Evolutionary conservation across 2,113 vertebrate genomes (phyloP), one percentile per base, ranked within the genome.

Genomic region (Dipodomys stephensi): DNA sequence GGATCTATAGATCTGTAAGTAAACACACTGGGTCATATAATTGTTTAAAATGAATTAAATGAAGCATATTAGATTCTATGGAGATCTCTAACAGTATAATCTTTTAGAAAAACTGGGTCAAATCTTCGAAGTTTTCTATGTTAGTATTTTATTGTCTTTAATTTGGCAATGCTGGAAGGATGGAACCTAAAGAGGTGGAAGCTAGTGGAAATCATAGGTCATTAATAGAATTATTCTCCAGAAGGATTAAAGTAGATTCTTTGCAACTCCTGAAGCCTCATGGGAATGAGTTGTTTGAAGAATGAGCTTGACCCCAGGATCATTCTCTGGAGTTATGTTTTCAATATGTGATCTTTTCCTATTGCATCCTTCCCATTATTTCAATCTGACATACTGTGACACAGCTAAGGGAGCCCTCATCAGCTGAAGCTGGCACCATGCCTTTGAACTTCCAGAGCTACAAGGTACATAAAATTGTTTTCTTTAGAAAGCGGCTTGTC

Each of bases 401-500:
- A 67, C 0, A 53, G 3, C 12, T 16, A 78, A 35, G 3, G 7
- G 4, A 19, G 2, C 5, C 6, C 18, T 39, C 46, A 28, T 4
- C 10, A 71, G 11, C 4, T 80, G 32, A 71, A 60, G 18, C 2
- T 8, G 23, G n/a, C 7, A 1, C 6, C 30, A 53, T 28, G 8
- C 9, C 16, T 71, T 53, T 30, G 4, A 60, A 23, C 35, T 2
- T n/a, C 27, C 65, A 71, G 3, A 60, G 20, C 53, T 81, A 5
- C 69, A 25, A 53, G 7, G 4, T 79, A 22, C 27, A 22, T 35
- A 30, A 69, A 39, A 5, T n/a, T 88, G 1, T 69, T 57, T 49
- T 39, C 16, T 35, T 69, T 12, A 71, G 32, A 57, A 69, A 69
- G 4, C 9, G 39, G 19, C 4, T 71, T 35, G 7, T 35, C 32